Evolutionary conservation across 2,113 vertebrate genomes (phyloP), one percentile per base, ranked within the genome.

Genomic region (Nothocercus nigrocapillus): DNA sequence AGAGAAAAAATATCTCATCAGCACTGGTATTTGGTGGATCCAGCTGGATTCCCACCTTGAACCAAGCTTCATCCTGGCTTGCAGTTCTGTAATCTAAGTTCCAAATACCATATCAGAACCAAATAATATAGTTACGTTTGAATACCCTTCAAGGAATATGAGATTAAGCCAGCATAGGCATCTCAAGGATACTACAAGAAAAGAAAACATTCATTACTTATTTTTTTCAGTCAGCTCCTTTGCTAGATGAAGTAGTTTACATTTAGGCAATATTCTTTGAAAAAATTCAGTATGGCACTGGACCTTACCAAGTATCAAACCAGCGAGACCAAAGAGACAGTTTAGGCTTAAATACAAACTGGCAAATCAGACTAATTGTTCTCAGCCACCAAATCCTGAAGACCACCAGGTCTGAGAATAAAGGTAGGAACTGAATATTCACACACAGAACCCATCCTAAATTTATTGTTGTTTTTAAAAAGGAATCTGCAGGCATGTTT

Each of bases 231-330:
- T 79, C 62, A 85, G 38, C 8, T 88, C 17, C 49, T 87, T 72
- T 32, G 32, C n/a, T 20, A 42, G 27, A n/a, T 34, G 27, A 75
- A 77, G 42, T 15, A 53, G 36, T 19, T 62, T 63, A 36, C 16
- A 72, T 32, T 25, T 21, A 22, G 38, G 61, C 13, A 64, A 42
- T n/a, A 34, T 42, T 74, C 24, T 24, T 32, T 25, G 36, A 30
- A 78, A 10, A 36, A 47, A 74, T 36, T n/a, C 1, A 0, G 49
- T 40, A 56, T 0, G 1, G 44, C 51, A 63, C 5, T 20, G 2
- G 32, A 40, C 38, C 68, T 82, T 58, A 78, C 11, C 42, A 25
- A 61, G 38, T 36, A 85, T 49, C 40, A 78, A 66, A 79, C 13
- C 17, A 75, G 34, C 30, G 19, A 44, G 54, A 61, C 28, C 27